Conservation (phyloP, 2,113 vertebrate species). For the Thinocorus orbignyianus region DNA sequence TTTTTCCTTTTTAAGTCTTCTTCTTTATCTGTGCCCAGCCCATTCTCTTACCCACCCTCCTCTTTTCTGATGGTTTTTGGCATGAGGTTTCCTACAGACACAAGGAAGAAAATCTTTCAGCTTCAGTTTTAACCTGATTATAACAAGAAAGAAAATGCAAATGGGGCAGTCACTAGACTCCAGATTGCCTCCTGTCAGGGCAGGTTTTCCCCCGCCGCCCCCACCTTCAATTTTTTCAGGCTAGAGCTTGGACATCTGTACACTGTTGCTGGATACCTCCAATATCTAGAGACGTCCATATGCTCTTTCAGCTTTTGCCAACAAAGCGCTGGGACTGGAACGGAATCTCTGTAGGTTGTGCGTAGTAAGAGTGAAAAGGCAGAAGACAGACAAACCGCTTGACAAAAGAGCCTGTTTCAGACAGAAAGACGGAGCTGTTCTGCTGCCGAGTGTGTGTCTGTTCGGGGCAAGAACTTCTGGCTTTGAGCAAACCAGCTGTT, state of each 20-base stretch:
- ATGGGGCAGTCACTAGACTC: neutral
- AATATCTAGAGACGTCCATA: constrained; percentile 16
- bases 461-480: neutral
- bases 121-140: neutral
- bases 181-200: constrained; percentile 39
- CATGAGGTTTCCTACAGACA: accelerated
- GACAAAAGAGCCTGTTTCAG: neutral
- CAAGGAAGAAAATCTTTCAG: neutral
- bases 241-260: neutral
- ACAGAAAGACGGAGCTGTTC: neutral
- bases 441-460: accelerated
- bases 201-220: neutral
- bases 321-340: neutral
- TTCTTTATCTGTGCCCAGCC: neutral
- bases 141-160: constrained; percentile 10
- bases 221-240: neutral
- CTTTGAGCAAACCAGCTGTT: neutral
- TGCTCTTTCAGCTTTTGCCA: constrained; percentile 25
- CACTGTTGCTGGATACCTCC: constrained; percentile 7
- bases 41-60: neutral
- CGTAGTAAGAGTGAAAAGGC: neutral
- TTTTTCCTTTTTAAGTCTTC: neutral
- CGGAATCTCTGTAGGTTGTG: neutral
- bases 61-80: neutral
- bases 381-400: neutral